These are phyloP conservation scores for Noctua pronuba DNA, from an alignment of 2,888 invertebrate species.

Conservation along the genomic window DNA sequence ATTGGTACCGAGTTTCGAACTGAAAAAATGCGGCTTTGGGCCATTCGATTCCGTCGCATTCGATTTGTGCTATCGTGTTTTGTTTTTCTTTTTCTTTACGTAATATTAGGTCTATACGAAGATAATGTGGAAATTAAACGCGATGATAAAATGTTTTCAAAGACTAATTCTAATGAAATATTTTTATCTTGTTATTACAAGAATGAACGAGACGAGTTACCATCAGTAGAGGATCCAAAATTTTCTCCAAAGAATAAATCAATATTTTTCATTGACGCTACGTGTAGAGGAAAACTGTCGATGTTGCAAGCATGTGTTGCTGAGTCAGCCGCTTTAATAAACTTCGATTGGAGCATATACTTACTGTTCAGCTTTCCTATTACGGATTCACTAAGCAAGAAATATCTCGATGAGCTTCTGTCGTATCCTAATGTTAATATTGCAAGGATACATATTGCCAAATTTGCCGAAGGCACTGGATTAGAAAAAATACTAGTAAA, in stretches of 20 bases:
- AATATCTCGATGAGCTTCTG: neutral
- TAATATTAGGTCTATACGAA: neutral
- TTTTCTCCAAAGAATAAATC: constrained; percentile 32
- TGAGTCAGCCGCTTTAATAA: constrained; percentile 27
- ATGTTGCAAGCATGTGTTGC: constrained; percentile 33
- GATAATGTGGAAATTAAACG: neutral
- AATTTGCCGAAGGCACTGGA: constrained; percentile 18
- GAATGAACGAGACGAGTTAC: constrained; percentile 5
- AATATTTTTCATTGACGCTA: constrained; percentile 38
- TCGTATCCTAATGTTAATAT: constrained; percentile 14
- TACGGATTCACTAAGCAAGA: constrained; percentile 6
- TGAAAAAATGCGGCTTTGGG: constrained; percentile 11
- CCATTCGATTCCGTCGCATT: neutral
- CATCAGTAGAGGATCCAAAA: constrained; percentile 6
- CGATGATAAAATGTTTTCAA: neutral
- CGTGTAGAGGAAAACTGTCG: constrained; percentile 9
- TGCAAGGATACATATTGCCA: constrained; percentile 5
- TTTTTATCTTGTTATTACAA: constrained; percentile 21
- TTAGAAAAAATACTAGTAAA: constrained; percentile 16
- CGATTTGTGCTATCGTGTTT: constrained; percentile 4
- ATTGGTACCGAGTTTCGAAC: neutral
- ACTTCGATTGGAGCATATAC: constrained; percentile 13
- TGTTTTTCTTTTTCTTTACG: neutral
- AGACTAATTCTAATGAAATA: neutral
- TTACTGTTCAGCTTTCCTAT: constrained; percentile 25